Percentiles rank a stretch among this genome's conserved stretches.
phyloP scores from a whole-genome alignment of 2,888 invertebrate genomes.

The Andricus curvator region DNA sequence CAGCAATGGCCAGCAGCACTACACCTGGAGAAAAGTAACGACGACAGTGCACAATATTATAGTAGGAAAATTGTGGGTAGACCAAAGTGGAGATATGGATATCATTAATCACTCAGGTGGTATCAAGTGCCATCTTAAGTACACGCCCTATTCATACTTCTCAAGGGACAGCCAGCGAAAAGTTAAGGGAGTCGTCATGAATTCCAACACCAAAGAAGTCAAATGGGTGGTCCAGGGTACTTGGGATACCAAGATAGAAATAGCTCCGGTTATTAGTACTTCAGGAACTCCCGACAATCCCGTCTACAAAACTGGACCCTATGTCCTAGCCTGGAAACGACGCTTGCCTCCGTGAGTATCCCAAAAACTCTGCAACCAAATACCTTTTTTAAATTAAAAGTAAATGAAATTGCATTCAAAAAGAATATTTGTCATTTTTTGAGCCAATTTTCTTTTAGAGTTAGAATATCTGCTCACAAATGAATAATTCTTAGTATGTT shows the following conservation, averaged over 20 bases:
- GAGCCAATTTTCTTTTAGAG: too few species aligned
- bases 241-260: slow-evolving; percentile 98
- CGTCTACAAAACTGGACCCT: slow-evolving; percentile 94
- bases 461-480: too few species aligned
- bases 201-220: slow-evolving; percentile 84
- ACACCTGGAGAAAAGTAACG: slow-evolving; percentile 98
- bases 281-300: slow-evolving; percentile 87
- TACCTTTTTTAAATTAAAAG: slow-evolving; percentile 11
- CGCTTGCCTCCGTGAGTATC: slow-evolving; percentile 84
- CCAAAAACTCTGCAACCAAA: not conserved
- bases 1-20: slow-evolving; percentile 87
- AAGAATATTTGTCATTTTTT: too few species aligned
- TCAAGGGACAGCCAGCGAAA: slow-evolving; percentile 96
- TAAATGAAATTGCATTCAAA: too few species aligned
- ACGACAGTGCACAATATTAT: slow-evolving; percentile 99
- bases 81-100: slow-evolving; percentile 99
- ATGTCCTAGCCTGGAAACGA: slow-evolving; percentile 92
- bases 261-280: slow-evolving; percentile 90
- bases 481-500: too few species aligned
- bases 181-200: slow-evolving; percentile 90
- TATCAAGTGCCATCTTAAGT: slow-evolving; percentile 97
- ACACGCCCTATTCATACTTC: slow-evolving; percentile 99
- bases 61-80: slow-evolving; percentile 99
- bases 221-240: slow-evolving; percentile 89
- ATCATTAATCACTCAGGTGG: slow-evolving; percentile 94